Evolutionary conservation across 2,113 vertebrate species (phyloP).

Genomic region (Semicossyphus pulcher): DNA sequence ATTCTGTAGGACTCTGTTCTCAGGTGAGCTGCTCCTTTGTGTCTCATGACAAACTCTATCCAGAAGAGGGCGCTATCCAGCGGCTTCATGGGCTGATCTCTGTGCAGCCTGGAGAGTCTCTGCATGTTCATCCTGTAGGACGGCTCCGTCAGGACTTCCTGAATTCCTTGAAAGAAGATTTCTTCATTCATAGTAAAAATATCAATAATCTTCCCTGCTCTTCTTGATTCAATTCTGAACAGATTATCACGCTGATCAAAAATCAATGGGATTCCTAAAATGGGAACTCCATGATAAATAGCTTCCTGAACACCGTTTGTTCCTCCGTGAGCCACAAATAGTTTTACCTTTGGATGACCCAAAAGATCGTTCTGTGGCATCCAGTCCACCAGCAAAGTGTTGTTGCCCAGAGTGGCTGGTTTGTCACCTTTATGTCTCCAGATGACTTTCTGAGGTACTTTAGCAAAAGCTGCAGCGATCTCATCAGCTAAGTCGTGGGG

Average conservation of each 20-base stretch:
- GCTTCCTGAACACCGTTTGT: slow-evolving; percentile 79
- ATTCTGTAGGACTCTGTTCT: slow-evolving; percentile 74
- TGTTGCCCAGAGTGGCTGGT: slow-evolving; percentile 74
- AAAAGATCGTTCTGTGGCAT: slow-evolving; percentile 81
- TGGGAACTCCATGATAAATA: slow-evolving; percentile 77
- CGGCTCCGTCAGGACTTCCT: slow-evolving; percentile 73
- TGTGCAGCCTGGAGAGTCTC: slow-evolving; percentile 78
- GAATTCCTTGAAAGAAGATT: slow-evolving; percentile 63
- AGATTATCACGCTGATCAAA: slow-evolving; percentile 82
- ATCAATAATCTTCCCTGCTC: slow-evolving; percentile 70
- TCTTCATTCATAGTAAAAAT: slow-evolving; percentile 61
- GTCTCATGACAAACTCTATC: slow-evolving; percentile 83
- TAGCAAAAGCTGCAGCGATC: slow-evolving; percentile 74
- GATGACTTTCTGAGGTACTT: slow-evolving; percentile 80
- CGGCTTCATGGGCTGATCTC: slow-evolving; percentile 75
- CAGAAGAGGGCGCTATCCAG: slow-evolving; percentile 81
- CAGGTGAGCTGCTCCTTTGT: slow-evolving; percentile 81
- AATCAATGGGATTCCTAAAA: slow-evolving; percentile 76
- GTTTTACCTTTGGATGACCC: slow-evolving; percentile 72
- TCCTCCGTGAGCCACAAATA: slow-evolving; percentile 80
- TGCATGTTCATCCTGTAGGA: slow-evolving; percentile 80
- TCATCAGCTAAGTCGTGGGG: slow-evolving; percentile 60
- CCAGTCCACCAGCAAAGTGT: slow-evolving; percentile 79
- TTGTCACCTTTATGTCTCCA: slow-evolving; percentile 71
- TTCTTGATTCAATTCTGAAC: slow-evolving; percentile 62